Evolutionary conservation across 1,140 invertebrate species (phyloP).

Genomic region (Belonocnema kinseyi): DNA sequence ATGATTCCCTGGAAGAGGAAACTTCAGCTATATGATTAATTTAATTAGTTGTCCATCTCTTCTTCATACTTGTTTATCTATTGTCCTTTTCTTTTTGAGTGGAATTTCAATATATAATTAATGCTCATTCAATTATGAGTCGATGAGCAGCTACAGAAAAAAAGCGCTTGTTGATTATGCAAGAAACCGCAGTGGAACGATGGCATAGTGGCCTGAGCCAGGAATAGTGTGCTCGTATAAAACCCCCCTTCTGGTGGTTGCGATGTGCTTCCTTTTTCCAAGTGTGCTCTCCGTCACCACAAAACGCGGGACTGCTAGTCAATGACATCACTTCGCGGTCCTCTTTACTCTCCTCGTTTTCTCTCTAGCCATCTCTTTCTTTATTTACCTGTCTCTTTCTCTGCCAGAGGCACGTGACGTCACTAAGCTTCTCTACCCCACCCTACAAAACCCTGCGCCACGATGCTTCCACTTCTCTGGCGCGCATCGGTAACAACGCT

Average conservation of each 20-base stretch:
- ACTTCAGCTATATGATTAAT: too few relatives aligned
- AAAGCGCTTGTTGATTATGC: background rate
- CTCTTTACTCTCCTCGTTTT: slow-evolving; percentile 34
- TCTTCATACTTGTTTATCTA: too few relatives aligned
- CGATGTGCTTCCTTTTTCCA: background rate
- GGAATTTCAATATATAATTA: too few relatives aligned
- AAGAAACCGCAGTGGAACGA: background rate
- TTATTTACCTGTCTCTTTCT: slow-evolving; percentile 33
- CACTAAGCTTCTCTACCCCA: slow-evolving; percentile 36
- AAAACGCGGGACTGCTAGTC: slow-evolving; percentile 36
- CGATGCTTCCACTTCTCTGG: slow-evolving; percentile 26
- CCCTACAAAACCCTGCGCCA: slow-evolving; percentile 39
- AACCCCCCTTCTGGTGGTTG: background rate
- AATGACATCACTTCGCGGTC: slow-evolving; percentile 53
- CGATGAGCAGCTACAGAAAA: background rate
- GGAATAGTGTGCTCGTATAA: background rate
- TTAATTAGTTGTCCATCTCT: too few relatives aligned
- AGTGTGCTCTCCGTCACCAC: background rate
- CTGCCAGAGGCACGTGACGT: slow-evolving; percentile 48
- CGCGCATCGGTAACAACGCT: slow-evolving; percentile 45
- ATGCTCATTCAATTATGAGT: background rate
- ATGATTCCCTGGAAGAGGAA: too few relatives aligned
- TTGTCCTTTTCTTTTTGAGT: too few relatives aligned
- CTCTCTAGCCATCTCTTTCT: slow-evolving; percentile 35
- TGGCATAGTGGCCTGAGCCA: background rate